phyloP scores from a whole-genome alignment of 2,888 invertebrate genomes.

The Deilephila porcellus region DNA sequence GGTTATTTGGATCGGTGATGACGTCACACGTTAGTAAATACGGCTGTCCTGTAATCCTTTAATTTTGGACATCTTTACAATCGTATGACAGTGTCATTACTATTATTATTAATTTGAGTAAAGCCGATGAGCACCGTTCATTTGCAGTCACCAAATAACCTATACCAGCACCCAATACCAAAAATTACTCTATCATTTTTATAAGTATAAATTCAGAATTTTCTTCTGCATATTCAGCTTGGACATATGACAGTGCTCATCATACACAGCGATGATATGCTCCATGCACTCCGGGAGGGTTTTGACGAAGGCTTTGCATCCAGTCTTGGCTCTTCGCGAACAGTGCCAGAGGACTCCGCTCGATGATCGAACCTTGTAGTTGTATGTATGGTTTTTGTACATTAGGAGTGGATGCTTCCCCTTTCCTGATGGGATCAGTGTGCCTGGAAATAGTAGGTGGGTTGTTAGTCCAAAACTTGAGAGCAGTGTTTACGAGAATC shows the following conservation, averaged over 20 bases:
- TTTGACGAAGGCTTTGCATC: constrained; percentile 69
- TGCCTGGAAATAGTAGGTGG: constrained; percentile 47
- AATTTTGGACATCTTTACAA: too few relatives aligned
- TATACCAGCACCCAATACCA: too few relatives aligned
- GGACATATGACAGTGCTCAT: constrained; percentile 56
- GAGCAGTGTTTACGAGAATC: neutral
- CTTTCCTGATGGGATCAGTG: constrained; percentile 66
- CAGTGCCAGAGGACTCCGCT: constrained; percentile 68
- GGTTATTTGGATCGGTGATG: too few relatives aligned
- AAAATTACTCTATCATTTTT: too few relatives aligned
- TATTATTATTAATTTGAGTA: too few relatives aligned
- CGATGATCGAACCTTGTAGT: constrained; percentile 62
- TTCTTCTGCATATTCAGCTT: constrained; percentile 34
- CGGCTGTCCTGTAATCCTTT: too few relatives aligned
- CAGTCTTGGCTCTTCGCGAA: constrained; percentile 63
- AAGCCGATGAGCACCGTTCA: too few relatives aligned
- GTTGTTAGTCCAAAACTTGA: neutral
- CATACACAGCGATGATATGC: constrained; percentile 48
- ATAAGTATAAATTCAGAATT: neutral
- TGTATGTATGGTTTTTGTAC: constrained; percentile 64
- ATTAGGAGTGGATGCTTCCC: constrained; percentile 67
- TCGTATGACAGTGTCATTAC: too few relatives aligned
- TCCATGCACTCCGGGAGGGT: constrained; percentile 53
- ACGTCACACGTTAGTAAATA: too few relatives aligned
- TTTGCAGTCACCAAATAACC: too few relatives aligned